Evolutionary conservation across 1,140 invertebrate species (phyloP), one percentile per base, ranked within the genome.

Genomic region (Drosophila baimaii): DNA sequence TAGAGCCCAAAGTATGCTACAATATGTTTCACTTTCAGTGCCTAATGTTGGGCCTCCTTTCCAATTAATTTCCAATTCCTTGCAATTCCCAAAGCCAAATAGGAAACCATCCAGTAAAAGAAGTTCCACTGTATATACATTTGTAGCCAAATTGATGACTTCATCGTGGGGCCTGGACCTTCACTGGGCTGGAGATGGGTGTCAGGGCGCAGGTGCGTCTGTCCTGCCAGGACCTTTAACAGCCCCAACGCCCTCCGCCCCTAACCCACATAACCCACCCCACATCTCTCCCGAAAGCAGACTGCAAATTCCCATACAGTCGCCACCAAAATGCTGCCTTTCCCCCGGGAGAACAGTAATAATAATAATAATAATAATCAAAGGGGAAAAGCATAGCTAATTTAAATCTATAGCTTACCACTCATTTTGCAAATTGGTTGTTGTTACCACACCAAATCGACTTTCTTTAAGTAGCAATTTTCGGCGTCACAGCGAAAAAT

Each of bases 71-170:
- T 7, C 10, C 10, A 21, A 35, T 7, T 0, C 3, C 10, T n/a
- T 6, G 2, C 0, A 10, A 6, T n/a, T 54, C 19, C 0, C 15
- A 29, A 29, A 6, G 0, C n/a, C 19, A 1, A 64, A 29, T 27
- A 5, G 1, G n/a, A 13, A 41, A 39, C 7, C n/a, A 17, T 15
- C n/a, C 2, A 21, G 17, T 2, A n/a, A 29, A 0, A 8, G 0
- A 51, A 15, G 44, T 10, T 5, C 29, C 35, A 43, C 61, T 43
- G 61, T 69, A 25, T 52, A 3, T 13, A 52, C 33, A 65, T 13
- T 62, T 59, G 65, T 47, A 17, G 39, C 62, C 47, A 37, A 65
- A 66, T 39, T 79, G 76, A 79, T 79, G 77, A 79, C 77, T 73
- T 79, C 77, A 79, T 79, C 64, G 46, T 25, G 54, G 47, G 66